These are phyloP conservation scores for Linyphia triangularis DNA, from an alignment of 2,888 invertebrate species.

Conservation along the genomic window DNA sequence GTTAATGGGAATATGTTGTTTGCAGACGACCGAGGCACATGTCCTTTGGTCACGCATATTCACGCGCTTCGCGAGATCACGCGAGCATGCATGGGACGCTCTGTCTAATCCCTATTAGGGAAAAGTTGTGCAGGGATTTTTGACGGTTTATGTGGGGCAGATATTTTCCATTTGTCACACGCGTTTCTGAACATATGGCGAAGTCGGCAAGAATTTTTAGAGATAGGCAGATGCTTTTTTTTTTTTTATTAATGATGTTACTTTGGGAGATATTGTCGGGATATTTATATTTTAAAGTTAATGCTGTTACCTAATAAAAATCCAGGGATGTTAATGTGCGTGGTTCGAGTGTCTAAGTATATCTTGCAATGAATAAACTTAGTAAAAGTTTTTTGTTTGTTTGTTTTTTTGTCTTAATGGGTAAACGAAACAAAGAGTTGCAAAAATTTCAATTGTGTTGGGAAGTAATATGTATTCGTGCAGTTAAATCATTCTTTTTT, in stretches of 20 bases:
- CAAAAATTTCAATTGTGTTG: no score
- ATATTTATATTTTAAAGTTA: conserved; percentile 11
- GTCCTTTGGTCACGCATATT: conserved; percentile 37
- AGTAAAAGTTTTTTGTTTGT: neutral
- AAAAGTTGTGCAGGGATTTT: conserved; percentile 43
- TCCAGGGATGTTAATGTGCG: neutral
- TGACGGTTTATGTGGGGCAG: conserved; percentile 58
- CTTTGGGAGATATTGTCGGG: neutral
- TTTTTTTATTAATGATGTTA: neutral
- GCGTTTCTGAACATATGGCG: conserved; percentile 37
- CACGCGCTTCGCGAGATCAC: conserved; percentile 26
- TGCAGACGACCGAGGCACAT: neutral
- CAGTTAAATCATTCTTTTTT: no score
- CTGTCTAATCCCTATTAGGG: neutral
- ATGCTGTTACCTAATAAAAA: neutral
- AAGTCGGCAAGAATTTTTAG: conserved; percentile 46
- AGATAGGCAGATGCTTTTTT: neutral
- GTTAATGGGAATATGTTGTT: conserved; percentile 40
- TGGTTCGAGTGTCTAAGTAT: neutral
- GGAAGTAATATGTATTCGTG: no score
- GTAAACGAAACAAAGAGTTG: no score
- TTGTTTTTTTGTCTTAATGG: no score
- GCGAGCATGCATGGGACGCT: neutral
- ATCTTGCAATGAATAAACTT: neutral
- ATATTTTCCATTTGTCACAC: conserved; percentile 66